These are phyloP conservation scores for Furcula furcula DNA, from an alignment of 2,888 invertebrate genomes.

Conservation along the genomic window DNA sequence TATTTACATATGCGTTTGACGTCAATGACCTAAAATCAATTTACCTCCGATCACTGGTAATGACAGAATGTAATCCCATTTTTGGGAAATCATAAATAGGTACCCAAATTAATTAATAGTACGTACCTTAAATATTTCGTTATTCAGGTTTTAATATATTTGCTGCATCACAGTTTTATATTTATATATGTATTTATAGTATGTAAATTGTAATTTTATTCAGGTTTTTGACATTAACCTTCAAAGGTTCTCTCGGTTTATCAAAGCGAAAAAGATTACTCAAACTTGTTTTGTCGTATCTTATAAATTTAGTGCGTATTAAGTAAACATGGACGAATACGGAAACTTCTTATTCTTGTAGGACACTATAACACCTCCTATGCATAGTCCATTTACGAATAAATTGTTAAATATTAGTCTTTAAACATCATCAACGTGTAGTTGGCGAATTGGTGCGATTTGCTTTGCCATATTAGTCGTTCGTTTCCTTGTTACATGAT, in stretches of 20 bases:
- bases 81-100: too few relatives aligned
- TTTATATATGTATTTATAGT: not conserved
- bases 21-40: too few relatives aligned
- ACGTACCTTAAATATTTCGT: not conserved
- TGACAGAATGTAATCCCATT: too few relatives aligned
- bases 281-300: constrained; percentile 5
- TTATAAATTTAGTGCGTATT: too few relatives aligned
- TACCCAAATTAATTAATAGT: too few relatives aligned
- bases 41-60: too few relatives aligned
- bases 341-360: too few relatives aligned
- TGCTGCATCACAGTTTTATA: too few relatives aligned
- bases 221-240: constrained; percentile 4
- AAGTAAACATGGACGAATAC: too few relatives aligned
- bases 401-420: constrained; percentile 2
- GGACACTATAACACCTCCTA: too few relatives aligned
- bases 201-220: not conserved
- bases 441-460: constrained; percentile 3
- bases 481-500: constrained; percentile 20
- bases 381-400: constrained; percentile 1
- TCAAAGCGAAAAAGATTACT: constrained; percentile 3
- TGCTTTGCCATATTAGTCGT: constrained; percentile 9
- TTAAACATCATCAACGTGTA: constrained; percentile 2
- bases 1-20: too few relatives aligned
- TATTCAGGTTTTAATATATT: too few relatives aligned
- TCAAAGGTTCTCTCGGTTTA: constrained; percentile 4